Evolutionary conservation across 2,113 vertebrate species (phyloP).

Genomic region (Epinephelus fuscoguttatus): DNA sequence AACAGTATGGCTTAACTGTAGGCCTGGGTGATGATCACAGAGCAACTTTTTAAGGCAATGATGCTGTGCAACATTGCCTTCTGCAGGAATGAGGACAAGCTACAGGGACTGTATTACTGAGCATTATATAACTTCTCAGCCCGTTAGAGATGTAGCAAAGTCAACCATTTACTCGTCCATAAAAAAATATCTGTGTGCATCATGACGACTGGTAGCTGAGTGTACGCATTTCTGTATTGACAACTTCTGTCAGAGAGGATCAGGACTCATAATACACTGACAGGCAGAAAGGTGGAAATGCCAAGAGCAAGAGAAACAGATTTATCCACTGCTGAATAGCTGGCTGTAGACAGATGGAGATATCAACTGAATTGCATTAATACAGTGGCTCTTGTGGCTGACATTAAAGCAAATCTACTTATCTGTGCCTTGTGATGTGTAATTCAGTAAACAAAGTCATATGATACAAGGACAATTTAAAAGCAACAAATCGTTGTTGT

Average conservation of each 20-base stretch:
- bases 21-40: slow-evolving; percentile 27
- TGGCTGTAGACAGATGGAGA: slow-evolving; percentile 16
- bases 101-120: not conserved
- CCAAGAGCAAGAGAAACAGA: not conserved
- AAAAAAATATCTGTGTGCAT: slow-evolving; percentile 5
- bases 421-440: slow-evolving; percentile 33
- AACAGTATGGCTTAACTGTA: slow-evolving; percentile 21
- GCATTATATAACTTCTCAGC: not conserved
- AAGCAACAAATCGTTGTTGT: slow-evolving; percentile 5
- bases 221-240: not conserved
- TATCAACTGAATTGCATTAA: slow-evolving; percentile 44
- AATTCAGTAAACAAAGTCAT: slow-evolving; percentile 42
- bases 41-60: not conserved
- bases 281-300: not conserved
- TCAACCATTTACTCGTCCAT: not conserved
- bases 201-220: not conserved
- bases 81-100: not conserved
- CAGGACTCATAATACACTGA: slow-evolving; percentile 3
- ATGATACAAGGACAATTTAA: slow-evolving; percentile 24
- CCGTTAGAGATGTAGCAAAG: not conserved
- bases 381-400: slow-evolving; percentile 25
- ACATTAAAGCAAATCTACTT: slow-evolving; percentile 47
- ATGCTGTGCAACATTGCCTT: slow-evolving; percentile 3
- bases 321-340: slow-evolving; percentile 12
- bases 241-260: not conserved